Evolutionary conservation across 2,113 vertebrate genomes (phyloP).

Genomic region (Ariopsis seemanni): DNA sequence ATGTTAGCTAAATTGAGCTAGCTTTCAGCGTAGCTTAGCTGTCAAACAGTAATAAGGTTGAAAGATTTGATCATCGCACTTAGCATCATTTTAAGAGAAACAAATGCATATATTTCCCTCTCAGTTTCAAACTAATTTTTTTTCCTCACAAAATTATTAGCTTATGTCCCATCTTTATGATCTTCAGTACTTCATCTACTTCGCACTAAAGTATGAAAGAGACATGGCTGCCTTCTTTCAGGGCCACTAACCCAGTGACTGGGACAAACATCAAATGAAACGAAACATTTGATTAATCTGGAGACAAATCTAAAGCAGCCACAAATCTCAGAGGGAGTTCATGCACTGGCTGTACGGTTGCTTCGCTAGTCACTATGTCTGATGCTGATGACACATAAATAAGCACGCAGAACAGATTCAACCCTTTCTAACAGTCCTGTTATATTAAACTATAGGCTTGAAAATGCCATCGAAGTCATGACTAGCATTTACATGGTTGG

Average conservation of each 20-base stretch:
- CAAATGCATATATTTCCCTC: not conserved
- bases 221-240: not conserved
- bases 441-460: not conserved
- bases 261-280: not conserved
- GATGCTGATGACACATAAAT: not conserved
- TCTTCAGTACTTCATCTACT: not conserved
- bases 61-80: not conserved
- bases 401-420: not conserved
- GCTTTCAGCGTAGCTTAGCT: not conserved
- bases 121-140: not conserved
- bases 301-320: not conserved
- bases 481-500: not conserved
- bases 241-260: not conserved
- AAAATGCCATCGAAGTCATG: constrained; percentile 1
- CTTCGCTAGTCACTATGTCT: constrained; percentile 7
- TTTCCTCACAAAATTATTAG: not conserved
- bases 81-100: not conserved
- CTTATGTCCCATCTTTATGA: not conserved
- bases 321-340: constrained; percentile 30
- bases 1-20: not conserved
- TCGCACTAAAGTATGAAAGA: not conserved
- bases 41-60: not conserved
- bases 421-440: not conserved
- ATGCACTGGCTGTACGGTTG: not conserved
- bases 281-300: not conserved